These are phyloP conservation scores for Plemyria rubiginata DNA, from an alignment of 2,888 invertebrate species.

Conservation along the genomic window DNA sequence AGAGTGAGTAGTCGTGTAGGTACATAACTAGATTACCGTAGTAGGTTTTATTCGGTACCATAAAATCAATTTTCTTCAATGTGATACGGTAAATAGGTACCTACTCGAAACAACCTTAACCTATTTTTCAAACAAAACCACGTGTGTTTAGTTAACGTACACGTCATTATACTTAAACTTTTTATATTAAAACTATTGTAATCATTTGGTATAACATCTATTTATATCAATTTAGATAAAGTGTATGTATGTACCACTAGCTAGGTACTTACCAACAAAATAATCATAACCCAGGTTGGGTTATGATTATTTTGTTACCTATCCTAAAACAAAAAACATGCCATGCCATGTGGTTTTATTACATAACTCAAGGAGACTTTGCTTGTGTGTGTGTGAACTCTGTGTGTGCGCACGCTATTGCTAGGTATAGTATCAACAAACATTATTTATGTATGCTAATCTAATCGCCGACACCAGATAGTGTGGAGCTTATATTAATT, in stretches of 20 bases:
- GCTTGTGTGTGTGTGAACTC: constrained; percentile 15
- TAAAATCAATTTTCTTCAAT: neutral
- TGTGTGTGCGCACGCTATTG: constrained; percentile 5
- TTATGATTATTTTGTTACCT: too few relatives aligned
- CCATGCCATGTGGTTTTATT: constrained; percentile 34
- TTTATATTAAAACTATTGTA: too few relatives aligned
- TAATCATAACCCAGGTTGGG: too few relatives aligned
- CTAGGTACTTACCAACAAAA: too few relatives aligned
- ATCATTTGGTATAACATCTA: too few relatives aligned
- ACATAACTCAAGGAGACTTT: constrained; percentile 33
- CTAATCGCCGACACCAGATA: constrained; percentile 27
- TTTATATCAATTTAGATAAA: too few relatives aligned
- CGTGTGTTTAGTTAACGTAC: neutral
- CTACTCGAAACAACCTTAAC: neutral
- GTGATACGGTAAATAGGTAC: neutral
- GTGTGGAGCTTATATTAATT: constrained; percentile 5
- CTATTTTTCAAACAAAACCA: neutral
- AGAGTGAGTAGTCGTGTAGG: too few relatives aligned
- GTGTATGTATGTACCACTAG: too few relatives aligned
- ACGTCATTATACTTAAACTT: neutral
- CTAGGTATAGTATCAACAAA: constrained; percentile 20
- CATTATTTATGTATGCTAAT: constrained; percentile 35
- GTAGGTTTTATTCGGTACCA: too few relatives aligned
- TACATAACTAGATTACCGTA: too few relatives aligned
- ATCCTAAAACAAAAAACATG: constrained; percentile 20